Conservation (phyloP, 2,888 invertebrate genomes). For the Orchestes rusci region DNA sequence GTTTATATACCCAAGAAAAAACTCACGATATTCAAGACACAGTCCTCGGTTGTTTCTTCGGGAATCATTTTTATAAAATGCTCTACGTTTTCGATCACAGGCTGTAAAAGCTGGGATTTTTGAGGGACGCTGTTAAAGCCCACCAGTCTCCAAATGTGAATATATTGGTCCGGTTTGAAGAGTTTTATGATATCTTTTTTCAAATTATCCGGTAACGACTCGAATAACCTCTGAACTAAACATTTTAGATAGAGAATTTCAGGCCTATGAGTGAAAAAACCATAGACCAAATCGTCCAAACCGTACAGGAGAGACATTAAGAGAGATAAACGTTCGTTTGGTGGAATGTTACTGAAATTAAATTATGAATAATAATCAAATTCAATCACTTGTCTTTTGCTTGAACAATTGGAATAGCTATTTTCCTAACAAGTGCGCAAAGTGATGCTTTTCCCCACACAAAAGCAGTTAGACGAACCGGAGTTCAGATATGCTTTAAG, state of each 20-base stretch:
- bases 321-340: conserved; percentile 7
- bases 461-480: too few species aligned
- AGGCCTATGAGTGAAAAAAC: conserved; percentile 26
- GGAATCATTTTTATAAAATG: neutral
- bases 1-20: neutral
- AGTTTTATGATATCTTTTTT: conserved; percentile 9
- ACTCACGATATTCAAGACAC: neutral
- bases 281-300: conserved; percentile 22
- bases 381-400: too few species aligned
- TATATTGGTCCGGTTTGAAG: conserved; percentile 1
- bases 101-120: conserved; percentile 2
- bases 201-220: conserved; percentile 13
- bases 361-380: neutral
- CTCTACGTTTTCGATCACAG: conserved; percentile 3
- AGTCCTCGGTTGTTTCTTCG: neutral
- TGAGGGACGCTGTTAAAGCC: conserved; percentile 3
- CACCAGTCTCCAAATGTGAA: conserved; percentile 10
- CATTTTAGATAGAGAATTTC: conserved; percentile 28
- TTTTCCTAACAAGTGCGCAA: too few species aligned
- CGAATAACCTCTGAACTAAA: conserved; percentile 28
- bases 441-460: too few species aligned
- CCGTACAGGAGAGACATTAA: conserved; percentile 21
- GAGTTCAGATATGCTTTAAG: too few species aligned
- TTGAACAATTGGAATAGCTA: too few species aligned
- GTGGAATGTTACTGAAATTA: conserved; percentile 24